Percentiles rank a stretch among this genome's conserved stretches.
Conservation (phyloP, 2,113 vertebrate genomes). For the Lonchura striata region DNA sequence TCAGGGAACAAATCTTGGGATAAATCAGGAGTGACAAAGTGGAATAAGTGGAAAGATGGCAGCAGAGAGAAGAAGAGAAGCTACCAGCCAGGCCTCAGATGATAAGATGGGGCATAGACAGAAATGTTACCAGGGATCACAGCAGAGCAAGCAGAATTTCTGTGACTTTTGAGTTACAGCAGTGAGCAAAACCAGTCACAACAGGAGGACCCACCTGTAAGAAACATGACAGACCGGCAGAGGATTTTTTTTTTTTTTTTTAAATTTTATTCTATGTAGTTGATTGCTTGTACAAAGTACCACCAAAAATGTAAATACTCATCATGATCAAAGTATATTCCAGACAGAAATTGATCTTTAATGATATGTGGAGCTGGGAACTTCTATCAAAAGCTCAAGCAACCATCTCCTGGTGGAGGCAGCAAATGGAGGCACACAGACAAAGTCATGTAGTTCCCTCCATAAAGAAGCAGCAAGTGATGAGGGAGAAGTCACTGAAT, state of each 20-base stretch:
- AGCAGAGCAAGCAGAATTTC: not conserved
- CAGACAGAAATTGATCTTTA: not conserved
- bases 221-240: not conserved
- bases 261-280: not conserved
- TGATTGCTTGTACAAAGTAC: not conserved
- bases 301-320: not conserved
- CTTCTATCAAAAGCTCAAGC: not conserved
- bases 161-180: not conserved
- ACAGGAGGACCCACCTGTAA: not conserved
- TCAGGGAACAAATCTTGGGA: not conserved
- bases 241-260: not conserved
- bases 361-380: accelerated
- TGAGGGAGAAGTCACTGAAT: not conserved
- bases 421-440: not conserved
- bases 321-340: not conserved
- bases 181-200: not conserved
- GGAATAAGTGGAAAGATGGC: not conserved
- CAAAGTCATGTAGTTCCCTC: not conserved
- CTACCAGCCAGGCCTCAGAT: not conserved
- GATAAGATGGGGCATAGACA: not conserved
- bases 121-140: not conserved
- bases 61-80: not conserved
- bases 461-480: not conserved
- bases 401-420: not conserved
- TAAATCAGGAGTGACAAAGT: not conserved